Percentiles rank a stretch among this genome's conserved stretches.
phyloP scores from a whole-genome alignment of 2,888 invertebrate genomes.

The Eugnorisma glareosa region DNA sequence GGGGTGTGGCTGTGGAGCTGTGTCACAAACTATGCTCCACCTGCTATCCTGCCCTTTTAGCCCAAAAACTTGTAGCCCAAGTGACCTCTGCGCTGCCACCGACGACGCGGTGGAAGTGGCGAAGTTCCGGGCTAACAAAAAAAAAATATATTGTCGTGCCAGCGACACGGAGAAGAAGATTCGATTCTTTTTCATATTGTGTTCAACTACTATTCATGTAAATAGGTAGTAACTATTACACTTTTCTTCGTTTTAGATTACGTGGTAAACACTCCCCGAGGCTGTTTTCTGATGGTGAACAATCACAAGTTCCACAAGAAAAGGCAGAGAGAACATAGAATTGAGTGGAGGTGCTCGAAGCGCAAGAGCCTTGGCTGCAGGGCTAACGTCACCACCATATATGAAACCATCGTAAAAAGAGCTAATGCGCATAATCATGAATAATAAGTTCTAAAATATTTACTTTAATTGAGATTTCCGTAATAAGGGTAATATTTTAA shows the following conservation, averaged over 20 bases:
- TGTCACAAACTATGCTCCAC: no score
- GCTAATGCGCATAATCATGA: constrained; percentile 70
- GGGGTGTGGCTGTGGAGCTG: no score
- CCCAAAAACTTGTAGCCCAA: no score
- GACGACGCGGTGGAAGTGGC: no score
- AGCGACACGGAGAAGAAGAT: no score
- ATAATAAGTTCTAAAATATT: constrained; percentile 10
- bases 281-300: constrained; percentile 67
- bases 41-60: no score
- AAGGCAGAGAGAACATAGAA: constrained; percentile 50
- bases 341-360: constrained; percentile 72
- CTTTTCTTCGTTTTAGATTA: constrained; percentile 28
- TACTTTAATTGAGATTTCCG: not conserved
- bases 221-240: not conserved
- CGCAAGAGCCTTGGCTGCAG: constrained; percentile 71
- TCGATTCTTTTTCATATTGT: not conserved
- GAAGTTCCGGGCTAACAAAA: no score
- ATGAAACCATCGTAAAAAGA: constrained; percentile 67
- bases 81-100: no score
- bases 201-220: not conserved
- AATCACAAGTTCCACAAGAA: constrained; percentile 72
- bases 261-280: constrained; percentile 54
- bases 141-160: no score
- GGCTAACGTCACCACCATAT: constrained; percentile 71
- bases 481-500: not conserved